Evolutionary conservation across 2,797 vertebrate genomes (phyloP).

Genomic region (Ptychadena robeensis): DNA sequence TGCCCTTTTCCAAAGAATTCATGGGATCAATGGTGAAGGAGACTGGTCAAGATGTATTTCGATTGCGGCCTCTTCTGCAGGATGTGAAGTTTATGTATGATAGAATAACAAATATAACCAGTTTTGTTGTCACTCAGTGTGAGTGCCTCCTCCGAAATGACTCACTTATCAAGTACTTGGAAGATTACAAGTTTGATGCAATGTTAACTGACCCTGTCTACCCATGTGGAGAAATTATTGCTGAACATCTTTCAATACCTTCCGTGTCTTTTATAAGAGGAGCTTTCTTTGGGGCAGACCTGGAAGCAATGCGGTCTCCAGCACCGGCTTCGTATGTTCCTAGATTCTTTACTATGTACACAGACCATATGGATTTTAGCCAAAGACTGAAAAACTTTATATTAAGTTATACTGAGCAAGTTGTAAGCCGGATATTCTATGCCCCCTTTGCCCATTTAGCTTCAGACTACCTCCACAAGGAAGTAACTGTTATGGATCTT

Average conservation of each 20-base stretch:
- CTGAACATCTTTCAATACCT: conserved; percentile 69
- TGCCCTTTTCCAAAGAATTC: conserved; percentile 71
- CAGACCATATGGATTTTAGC: conserved; percentile 65
- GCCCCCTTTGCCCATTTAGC: conserved; percentile 63
- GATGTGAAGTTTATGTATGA: fast-evolving
- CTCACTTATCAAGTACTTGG: conserved; percentile 61
- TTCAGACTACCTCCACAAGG: conserved; percentile 67
- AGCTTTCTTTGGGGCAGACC: conserved; percentile 63
- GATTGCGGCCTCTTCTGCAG: conserved; percentile 44
- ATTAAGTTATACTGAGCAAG: conserved; percentile 56
- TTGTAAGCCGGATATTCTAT: conserved; percentile 67
- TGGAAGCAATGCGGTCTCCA: conserved; percentile 64
- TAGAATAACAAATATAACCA: conserved; percentile 48
- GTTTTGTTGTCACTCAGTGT: conserved; percentile 64
- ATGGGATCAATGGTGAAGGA: conserved; percentile 45
- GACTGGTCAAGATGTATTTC: conserved; percentile 58
- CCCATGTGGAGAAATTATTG: conserved; percentile 68
- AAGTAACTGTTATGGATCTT: conserved; percentile 61
- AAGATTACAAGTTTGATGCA: conserved; percentile 64
- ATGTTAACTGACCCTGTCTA: conserved; percentile 69
- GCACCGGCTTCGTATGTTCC: conserved; percentile 69
- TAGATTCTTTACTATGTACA: conserved; percentile 65
- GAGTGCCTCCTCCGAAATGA: conserved; percentile 63
- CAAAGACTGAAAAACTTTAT: conserved; percentile 67
- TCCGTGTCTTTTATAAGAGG: conserved; percentile 65